Percentiles rank a stretch among this genome's conserved stretches.
phyloP scores from a whole-genome alignment of 2,888 invertebrate species.

The Noctua janthina region DNA sequence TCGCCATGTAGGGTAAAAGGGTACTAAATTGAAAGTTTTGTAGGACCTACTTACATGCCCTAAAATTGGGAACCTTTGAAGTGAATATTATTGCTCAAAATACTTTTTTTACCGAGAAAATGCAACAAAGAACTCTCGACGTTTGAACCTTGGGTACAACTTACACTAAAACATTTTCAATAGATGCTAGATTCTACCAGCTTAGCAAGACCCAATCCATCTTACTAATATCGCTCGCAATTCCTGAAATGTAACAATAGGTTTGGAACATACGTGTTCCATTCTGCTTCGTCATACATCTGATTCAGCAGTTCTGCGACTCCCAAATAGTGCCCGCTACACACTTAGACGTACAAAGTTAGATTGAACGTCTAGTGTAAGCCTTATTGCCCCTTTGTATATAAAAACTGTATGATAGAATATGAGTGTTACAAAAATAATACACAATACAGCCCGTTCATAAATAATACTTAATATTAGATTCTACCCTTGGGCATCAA shows the following conservation, averaged over 20 bases:
- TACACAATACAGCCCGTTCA: slow-evolving; percentile 29
- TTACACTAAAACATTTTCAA: slow-evolving; percentile 30
- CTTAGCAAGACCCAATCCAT: slow-evolving; percentile 32
- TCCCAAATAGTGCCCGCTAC: slow-evolving; percentile 49
- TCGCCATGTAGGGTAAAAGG: slow-evolving; percentile 8
- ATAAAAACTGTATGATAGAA: slow-evolving; percentile 16
- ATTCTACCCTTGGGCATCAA: slow-evolving; percentile 41
- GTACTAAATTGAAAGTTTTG: slow-evolving; percentile 33
- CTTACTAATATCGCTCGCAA: slow-evolving; percentile 25
- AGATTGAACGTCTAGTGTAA: slow-evolving; percentile 51
- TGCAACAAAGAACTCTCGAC: background rate
- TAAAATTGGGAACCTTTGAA: slow-evolving; percentile 4
- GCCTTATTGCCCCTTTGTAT: slow-evolving; percentile 13
- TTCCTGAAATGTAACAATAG: slow-evolving; percentile 50
- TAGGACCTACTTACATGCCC: background rate
- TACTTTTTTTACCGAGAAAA: background rate
- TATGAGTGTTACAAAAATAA: slow-evolving; percentile 21
- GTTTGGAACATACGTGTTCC: slow-evolving; percentile 18
- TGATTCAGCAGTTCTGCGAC: slow-evolving; percentile 43
- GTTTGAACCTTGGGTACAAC: background rate
- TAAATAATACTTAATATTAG: slow-evolving; percentile 33
- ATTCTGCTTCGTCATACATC: slow-evolving; percentile 49
- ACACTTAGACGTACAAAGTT: slow-evolving; percentile 52
- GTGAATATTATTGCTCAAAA: slow-evolving; percentile 7
- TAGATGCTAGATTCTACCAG: slow-evolving; percentile 4